Evolutionary conservation across 2,113 vertebrate species (phyloP).

Genomic region (Amia ocellicauda): DNA sequence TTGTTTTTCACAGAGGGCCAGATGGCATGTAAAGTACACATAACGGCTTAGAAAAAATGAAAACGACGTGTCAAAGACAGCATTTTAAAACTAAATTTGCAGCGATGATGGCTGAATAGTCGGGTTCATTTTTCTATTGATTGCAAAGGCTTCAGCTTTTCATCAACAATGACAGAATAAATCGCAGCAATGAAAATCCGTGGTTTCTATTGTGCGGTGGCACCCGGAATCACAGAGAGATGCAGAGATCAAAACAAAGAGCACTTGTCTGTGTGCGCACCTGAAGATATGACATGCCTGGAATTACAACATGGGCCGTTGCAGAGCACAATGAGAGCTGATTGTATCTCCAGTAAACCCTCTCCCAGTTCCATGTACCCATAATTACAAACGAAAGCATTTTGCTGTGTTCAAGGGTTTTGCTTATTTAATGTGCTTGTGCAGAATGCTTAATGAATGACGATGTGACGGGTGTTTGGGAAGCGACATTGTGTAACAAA

Average conservation of each 20-base stretch:
- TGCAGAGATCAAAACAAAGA: constrained; percentile 33
- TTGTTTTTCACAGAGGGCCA: too few species aligned
- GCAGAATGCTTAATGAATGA: not conserved
- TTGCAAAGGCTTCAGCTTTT: constrained; percentile 33
- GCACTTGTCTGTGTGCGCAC: constrained; percentile 7
- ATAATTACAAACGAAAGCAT: not conserved
- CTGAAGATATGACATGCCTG: constrained; percentile 21
- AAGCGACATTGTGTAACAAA: not conserved
- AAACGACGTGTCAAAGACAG: not conserved
- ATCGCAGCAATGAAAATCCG: constrained; percentile 14
- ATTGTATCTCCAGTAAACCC: constrained; percentile 4
- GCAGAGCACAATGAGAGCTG: not conserved
- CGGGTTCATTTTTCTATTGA: constrained; percentile 22
- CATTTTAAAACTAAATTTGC: constrained; percentile 37
- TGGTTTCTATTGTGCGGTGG: not conserved
- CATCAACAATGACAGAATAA: constrained; percentile 26
- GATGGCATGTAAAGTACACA: too few species aligned
- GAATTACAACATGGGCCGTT: constrained; percentile 30
- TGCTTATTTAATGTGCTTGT: not conserved
- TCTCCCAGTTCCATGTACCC: not conserved
- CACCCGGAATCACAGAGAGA: constrained; percentile 21
- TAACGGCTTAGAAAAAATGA: not conserved
- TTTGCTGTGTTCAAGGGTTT: not conserved
- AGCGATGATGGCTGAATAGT: constrained; percentile 22
- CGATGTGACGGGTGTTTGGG: not conserved